Base-by-base conservation (phyloP, 2,113 vertebrate genomes). In the Gadus chalcogrammus region DNA sequence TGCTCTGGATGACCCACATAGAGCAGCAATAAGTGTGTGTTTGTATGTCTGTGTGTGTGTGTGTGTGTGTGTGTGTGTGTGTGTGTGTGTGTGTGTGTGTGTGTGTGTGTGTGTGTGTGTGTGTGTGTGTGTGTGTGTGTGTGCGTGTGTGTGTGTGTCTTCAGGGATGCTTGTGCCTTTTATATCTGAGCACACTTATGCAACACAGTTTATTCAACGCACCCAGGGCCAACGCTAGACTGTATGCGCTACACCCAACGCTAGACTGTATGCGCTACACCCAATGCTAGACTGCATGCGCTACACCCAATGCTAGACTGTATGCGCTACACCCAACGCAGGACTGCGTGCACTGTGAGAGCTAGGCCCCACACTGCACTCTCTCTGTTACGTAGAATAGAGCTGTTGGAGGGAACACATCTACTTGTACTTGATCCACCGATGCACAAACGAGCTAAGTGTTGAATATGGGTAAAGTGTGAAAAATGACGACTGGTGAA, bases 161-260 rank as follows among this genome's bases (percentile, higher is more conserved):
- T 48, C 42, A 48, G 42, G 42, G 42, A 48, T 48, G 31, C 31
- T 35, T 35, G 61, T 65, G 65, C 69, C 73, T 89, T 87, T 88
- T 86, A 80, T 77, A 84, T 73, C 78, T 84, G 86, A 88, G 81
- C 85, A 68, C 67, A 15, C 74, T 90, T 88, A 86, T 75, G 80
- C 82, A 88, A 84, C 65, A 1, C 79, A 85, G 79, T 81, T 89
- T 83, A 89, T 88, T 84, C 81, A 88, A 89, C 83, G 82, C 27
- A 67, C 61, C 8, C 9, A 67, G 69, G 63, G 72, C 68, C 77
- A 60, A 16, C 58, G n/a, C 31, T 35, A 35, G 3, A 35, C 31
- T 35, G 4, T 35, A 5, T 35, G 31, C 31, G 31, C 31, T 35
- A 35, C 31, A 35, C 31, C 31, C 31, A 7, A 35, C 31, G 31